These are phyloP conservation scores for Halocynthia aurantium DNA, from an alignment of 23 tunicate genomes.

Conservation along the genomic window DNA sequence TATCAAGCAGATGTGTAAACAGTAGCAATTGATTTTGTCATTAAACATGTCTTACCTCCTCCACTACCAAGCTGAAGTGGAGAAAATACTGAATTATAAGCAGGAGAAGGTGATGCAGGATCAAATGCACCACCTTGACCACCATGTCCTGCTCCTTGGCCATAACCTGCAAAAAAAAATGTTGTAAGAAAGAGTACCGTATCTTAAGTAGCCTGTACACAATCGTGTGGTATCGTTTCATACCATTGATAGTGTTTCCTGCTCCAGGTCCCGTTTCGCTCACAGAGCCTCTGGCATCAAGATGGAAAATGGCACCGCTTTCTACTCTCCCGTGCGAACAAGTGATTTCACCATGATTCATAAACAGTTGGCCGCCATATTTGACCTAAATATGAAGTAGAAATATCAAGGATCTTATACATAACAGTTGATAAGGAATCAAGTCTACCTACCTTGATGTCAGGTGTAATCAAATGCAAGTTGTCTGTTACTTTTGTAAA, in stretches of 20 bases:
- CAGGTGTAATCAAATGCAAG: constrained; percentile 5
- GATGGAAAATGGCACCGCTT: constrained; percentile 24
- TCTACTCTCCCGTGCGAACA: constrained; percentile 14
- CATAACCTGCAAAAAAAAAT: constrained; percentile 11
- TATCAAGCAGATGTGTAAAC: too few species aligned
- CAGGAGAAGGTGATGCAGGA: background rate
- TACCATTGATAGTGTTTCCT: constrained; percentile 12
- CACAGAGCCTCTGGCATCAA: constrained; percentile 17
- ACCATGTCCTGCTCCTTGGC: constrained; percentile 26
- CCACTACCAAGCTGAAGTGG: constrained; percentile 22
- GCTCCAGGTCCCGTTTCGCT: constrained; percentile 8
- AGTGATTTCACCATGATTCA: constrained; percentile 15
- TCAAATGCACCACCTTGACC: constrained; percentile 28
- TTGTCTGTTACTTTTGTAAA: constrained; percentile 9
- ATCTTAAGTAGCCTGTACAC: background rate
- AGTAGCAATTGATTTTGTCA: too few species aligned
- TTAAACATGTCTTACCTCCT: constrained; percentile 8
- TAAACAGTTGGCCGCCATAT: constrained; percentile 12
- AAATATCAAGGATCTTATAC: background rate
- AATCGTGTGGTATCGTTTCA: background rate
- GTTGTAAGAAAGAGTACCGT: background rate
- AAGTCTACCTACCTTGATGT: constrained; percentile 8
- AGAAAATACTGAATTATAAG: constrained; percentile 10
- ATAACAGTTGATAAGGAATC: too few species aligned
- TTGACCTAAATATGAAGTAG: background rate